These are phyloP conservation scores for Macrotis lagotis DNA, from an alignment of 2,113 vertebrate species.

Conservation along the genomic window DNA sequence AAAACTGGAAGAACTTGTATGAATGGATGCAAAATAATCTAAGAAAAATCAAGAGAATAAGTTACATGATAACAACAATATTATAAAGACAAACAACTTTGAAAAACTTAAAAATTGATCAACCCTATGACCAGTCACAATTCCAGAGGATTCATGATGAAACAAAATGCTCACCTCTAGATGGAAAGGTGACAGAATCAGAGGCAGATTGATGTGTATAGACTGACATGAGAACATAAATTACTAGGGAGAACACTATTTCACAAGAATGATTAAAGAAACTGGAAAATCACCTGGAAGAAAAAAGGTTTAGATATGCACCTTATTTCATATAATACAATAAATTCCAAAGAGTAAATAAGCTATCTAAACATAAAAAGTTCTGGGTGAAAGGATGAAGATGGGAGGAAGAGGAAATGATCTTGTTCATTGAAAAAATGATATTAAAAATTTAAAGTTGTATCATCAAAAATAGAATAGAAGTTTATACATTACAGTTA, in stretches of 20 bases:
- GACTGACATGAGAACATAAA: background rate
- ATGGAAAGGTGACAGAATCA: background rate
- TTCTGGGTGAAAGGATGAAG: background rate
- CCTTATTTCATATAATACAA: background rate
- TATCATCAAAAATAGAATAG: background rate
- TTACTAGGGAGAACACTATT: background rate
- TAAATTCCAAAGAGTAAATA: background rate
- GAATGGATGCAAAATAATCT: background rate
- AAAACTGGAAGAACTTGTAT: background rate
- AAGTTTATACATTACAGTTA: background rate
- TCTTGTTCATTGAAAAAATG: background rate
- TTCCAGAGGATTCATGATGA: background rate
- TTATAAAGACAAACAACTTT: background rate
- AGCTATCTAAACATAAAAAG: background rate
- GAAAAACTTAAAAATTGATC: background rate
- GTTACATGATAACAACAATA: background rate
- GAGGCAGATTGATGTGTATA: background rate
- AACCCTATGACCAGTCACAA: background rate
- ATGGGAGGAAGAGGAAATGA: background rate
- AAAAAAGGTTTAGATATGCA: background rate
- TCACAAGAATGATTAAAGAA: background rate
- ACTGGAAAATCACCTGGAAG: background rate
- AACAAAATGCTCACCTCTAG: background rate
- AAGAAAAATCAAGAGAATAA: background rate
- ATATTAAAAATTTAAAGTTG: background rate